Evolutionary conservation across 2,797 vertebrate genomes (phyloP), one percentile per base, ranked within the genome.

Genomic region (Notolabrus celidotus): DNA sequence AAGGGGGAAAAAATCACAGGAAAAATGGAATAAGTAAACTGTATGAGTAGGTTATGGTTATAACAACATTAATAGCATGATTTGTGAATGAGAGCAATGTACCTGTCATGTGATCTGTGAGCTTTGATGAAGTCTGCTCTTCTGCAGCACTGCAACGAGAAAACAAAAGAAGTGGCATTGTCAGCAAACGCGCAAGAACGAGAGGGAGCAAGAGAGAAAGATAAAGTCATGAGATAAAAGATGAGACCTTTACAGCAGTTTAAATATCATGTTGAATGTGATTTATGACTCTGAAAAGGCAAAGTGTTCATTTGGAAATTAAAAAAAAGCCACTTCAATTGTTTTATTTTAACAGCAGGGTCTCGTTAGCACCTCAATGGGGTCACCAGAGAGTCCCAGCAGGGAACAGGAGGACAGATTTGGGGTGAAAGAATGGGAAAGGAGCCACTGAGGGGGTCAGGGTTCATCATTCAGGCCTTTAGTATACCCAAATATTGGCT

Each of bases 81-180:
- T 2, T 19, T 17, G 17, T 41, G 9, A 51, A 36, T 36, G 34
- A 12, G 5, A 4, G 5, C 5, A 43, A 42, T 14, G 1, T 83
- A 93, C 94, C 94, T 89, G 93, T 92, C 91, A 94, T 86, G 85
- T 86, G 92, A 91, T 86, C 81, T 74, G 89, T 59, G 77, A 17
- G 87, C 58, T 92, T 90, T 71, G 89, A 85, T 70, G 87, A 83
- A 59, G 84, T 68, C 25, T 89, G 81, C 65, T 90, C 86, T 65
- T 88, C 77, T 29, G 75, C 79, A 83, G 75, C 47, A 77, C 86
- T 87, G 73, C 79, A 45, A 46, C 71, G 20, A 77, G 72, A 86
- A n/a, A 50, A 87, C 11, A 86, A 43, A 76, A 17, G 38, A 19
- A 41, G 1, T 10, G 41, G 14, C n/a, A 38, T 0, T 23, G 43